A percentile compares a stretch with the other conserved stretches of the same genome.
Conservation (phyloP, 2,797 vertebrate species). For the Anguilla marmorata region DNA sequence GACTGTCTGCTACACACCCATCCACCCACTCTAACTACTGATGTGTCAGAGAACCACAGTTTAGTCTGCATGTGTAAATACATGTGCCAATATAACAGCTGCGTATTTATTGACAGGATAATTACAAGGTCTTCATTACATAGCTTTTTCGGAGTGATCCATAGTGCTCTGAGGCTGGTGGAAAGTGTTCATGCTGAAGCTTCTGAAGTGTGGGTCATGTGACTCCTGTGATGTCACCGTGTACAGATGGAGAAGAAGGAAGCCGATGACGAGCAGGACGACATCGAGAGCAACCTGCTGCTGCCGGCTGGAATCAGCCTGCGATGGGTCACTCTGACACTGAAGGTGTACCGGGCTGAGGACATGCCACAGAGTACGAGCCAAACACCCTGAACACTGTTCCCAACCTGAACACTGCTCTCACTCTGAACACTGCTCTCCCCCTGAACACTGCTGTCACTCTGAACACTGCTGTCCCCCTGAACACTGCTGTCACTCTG, state of each 20-base stretch:
- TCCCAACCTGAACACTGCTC: too few relatives aligned
- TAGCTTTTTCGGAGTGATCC: background rate
- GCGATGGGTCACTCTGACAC: slow-evolving; percentile 85
- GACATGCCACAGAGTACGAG: slow-evolving; percentile 91
- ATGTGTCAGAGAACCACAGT: background rate
- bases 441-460: too few relatives aligned
- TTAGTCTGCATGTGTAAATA: background rate
- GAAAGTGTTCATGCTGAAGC: background rate
- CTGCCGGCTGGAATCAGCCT: slow-evolving; percentile 87
- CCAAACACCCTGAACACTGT: slow-evolving; percentile 25
- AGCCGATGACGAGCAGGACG: slow-evolving; percentile 80
- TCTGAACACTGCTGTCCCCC: too few relatives aligned
- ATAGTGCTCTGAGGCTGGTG: background rate
- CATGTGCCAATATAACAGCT: background rate
- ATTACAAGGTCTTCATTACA: background rate
- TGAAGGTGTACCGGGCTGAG: slow-evolving; percentile 95
- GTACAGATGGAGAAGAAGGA: slow-evolving; percentile 83
- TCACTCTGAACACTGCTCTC: too few relatives aligned
- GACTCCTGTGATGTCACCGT: background rate
- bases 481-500: background rate
- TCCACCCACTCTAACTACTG: background rate
- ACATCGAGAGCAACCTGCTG: slow-evolving; percentile 93
- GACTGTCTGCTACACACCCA: background rate
- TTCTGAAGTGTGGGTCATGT: background rate
- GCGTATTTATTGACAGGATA: background rate